Conservation (phyloP, 2,113 vertebrate genomes). For the Archilochus colubris region DNA sequence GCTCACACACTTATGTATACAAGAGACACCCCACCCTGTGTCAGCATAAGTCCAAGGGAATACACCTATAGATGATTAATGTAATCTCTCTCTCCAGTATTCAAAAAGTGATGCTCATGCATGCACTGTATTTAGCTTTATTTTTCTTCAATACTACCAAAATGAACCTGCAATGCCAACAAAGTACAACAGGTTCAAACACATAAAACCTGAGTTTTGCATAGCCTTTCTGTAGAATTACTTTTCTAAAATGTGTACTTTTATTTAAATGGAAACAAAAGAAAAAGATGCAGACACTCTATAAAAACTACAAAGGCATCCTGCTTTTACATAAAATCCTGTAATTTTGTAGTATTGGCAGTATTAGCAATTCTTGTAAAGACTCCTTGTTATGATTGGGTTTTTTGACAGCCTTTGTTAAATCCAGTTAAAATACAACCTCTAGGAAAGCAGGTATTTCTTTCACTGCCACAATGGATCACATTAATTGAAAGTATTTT, state of each 20-base stretch:
- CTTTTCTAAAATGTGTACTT: neutral
- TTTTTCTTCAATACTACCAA: neutral
- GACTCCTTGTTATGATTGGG: neutral
- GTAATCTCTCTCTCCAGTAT: neutral
- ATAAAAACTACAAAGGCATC: neutral
- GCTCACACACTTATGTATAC: neutral
- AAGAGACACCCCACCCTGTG: neutral
- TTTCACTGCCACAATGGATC: neutral
- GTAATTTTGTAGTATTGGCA: neutral
- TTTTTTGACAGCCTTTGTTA: conserved; percentile 7
- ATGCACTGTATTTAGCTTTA: neutral
- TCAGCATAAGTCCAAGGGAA: neutral
- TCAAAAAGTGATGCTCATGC: neutral
- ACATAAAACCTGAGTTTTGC: neutral
- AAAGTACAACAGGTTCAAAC: neutral
- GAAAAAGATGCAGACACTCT: neutral
- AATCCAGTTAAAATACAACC: neutral
- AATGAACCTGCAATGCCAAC: neutral
- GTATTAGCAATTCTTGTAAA: neutral
- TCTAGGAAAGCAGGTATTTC: neutral
- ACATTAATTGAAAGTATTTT: neutral
- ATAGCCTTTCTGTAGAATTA: neutral
- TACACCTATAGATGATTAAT: neutral
- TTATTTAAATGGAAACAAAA: neutral
- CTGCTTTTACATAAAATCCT: neutral